Evolutionary conservation across 2,797 vertebrate genomes (phyloP).

Genomic region (Rhincodon typus): DNA sequence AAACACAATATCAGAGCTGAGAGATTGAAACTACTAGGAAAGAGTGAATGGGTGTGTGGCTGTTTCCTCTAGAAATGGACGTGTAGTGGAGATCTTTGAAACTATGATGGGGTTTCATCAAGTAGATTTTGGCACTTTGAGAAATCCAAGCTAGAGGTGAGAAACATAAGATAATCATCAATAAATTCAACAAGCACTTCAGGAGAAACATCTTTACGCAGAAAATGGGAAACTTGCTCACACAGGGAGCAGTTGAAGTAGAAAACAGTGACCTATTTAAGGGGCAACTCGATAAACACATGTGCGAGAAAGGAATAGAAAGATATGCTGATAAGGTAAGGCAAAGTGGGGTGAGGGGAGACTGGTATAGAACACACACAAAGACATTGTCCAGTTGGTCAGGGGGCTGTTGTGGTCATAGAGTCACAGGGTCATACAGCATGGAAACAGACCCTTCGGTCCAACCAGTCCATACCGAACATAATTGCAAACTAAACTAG

Average conservation of each 20-base stretch:
- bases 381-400: too few relatives aligned
- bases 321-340: too few relatives aligned
- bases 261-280: neutral
- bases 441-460: too few relatives aligned
- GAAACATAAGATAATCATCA: neutral
- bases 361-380: too few relatives aligned
- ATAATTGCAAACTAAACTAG: too few relatives aligned
- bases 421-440: too few relatives aligned
- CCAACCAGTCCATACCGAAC: too few relatives aligned
- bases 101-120: neutral
- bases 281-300: neutral
- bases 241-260: neutral
- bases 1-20: neutral
- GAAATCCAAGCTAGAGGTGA: neutral
- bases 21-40: neutral
- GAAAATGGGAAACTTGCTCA: neutral
- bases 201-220: neutral
- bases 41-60: neutral
- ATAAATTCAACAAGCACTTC: neutral
- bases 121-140: neutral
- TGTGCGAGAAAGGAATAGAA: too few relatives aligned
- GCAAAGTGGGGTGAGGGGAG: too few relatives aligned
- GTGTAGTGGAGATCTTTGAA: neutral
- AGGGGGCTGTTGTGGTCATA: too few relatives aligned
- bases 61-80: neutral